Evolutionary conservation across 2,888 invertebrate genomes (phyloP), one percentile per base, ranked within the genome.

Genomic region (Drosophila borborema): DNA sequence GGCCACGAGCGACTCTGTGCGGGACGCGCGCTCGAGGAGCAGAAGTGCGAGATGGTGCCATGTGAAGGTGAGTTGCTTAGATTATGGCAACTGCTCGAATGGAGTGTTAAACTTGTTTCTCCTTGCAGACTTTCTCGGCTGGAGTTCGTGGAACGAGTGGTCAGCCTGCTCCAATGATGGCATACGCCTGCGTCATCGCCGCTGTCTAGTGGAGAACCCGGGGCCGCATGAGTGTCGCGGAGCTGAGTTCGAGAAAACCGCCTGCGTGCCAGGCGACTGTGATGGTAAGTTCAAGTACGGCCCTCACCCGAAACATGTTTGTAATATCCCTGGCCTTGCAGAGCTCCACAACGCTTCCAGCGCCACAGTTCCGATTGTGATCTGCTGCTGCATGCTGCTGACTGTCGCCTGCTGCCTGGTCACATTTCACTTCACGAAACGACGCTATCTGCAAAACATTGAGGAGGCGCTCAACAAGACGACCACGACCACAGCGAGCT

Each of bases 141-240:
- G 97, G 97, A 95, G 95, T 56, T 93, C 94, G 20, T 97, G 97
- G 97, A 95, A 96, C 0, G 93, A 94, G 7, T 97, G 97, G 95
- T 95, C 95, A 0, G 87, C 94, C 14, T 96, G 96, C 86, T 95
- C 95, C 72, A 93, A 93, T 18, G 94, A 95, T 64, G 95, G 95
- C 20, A 95, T 96, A 85, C 96, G 97, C 51, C 94, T 95, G 64
- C 93, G 97, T 0, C 95, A 95, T 66, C 94, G 97, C 34, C 94
- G 94, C 65, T 97, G 97, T 83, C 90, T 94, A 1, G 92, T 94
- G 5, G 92, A 93, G 18, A 94, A 94, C 73, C 94, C 94, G 0
- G 94, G 94, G 12, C 92, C 94, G 0, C 94, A 94, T 45, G 95
- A 95, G 56, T 97, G 97, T 82, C 94, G 95, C 64, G 97, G 97